phyloP scores from a whole-genome alignment of 2,113 vertebrate species.

The Phocoena sinus region DNA sequence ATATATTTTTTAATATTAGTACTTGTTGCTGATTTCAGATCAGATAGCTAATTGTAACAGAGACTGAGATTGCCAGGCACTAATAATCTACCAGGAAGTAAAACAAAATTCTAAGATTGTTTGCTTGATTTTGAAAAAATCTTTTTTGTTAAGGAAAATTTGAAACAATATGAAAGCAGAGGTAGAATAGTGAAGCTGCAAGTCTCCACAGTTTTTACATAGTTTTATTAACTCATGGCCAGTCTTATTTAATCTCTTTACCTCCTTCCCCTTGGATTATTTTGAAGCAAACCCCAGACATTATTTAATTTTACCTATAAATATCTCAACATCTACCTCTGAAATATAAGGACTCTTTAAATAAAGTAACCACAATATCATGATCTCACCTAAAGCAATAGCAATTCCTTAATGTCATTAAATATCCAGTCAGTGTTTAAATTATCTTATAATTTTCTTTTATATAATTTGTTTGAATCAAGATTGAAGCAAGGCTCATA shows the following conservation, averaged over 20 bases:
- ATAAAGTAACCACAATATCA: background rate
- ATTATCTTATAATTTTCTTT: background rate
- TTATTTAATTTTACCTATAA: background rate
- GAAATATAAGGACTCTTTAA: background rate
- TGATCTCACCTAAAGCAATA: background rate
- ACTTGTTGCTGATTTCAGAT: constrained; percentile 13
- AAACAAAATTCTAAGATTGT: background rate
- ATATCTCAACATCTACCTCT: background rate
- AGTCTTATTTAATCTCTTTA: background rate
- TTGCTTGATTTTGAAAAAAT: background rate
- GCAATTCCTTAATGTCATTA: background rate
- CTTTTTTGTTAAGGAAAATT: background rate
- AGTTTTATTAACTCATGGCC: background rate
- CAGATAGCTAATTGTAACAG: background rate
- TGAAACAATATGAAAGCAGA: background rate
- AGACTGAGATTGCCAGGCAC: background rate
- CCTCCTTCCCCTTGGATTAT: background rate
- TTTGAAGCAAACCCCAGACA: background rate
- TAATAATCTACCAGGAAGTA: background rate
- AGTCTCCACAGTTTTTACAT: background rate
- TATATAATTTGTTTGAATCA: background rate
- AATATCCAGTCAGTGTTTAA: background rate
- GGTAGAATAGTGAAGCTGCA: background rate
- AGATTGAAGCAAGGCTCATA: background rate
- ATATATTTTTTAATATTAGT: background rate